A percentile compares a stretch with the other conserved stretches of the same genome.
phyloP scores from a whole-genome alignment of 37 sponge, comb jelly and placozoan genomes.

The Cladorhizidae sp. region DNA sequence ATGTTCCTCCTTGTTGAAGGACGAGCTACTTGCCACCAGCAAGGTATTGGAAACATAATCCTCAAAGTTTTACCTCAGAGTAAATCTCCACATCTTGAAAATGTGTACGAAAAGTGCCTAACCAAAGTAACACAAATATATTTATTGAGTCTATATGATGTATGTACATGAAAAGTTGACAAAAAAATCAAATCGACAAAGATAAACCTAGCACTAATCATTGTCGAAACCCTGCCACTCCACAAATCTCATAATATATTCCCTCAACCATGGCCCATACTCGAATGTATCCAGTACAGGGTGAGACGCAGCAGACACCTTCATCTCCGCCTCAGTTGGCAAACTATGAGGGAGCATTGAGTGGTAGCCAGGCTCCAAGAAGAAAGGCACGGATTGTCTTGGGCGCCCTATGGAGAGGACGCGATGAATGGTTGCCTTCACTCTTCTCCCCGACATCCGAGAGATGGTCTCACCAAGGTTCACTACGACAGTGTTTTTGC shows the following conservation, averaged over 20 bases:
- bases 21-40: too few species aligned
- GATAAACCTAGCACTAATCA: neutral
- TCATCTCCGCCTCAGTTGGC: neutral
- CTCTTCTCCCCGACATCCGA: constrained; percentile 1
- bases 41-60: too few species aligned
- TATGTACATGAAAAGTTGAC: too few species aligned
- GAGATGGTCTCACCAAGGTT: constrained; percentile 15
- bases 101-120: too few species aligned
- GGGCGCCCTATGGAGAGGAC: constrained; percentile 15
- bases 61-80: too few species aligned
- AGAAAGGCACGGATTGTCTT: constrained; percentile 26
- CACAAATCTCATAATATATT: constrained; percentile 11
- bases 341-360: neutral
- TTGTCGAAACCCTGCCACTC: neutral
- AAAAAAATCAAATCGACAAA: neutral
- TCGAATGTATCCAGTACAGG: neutral
- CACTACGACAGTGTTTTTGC: constrained; percentile 2
- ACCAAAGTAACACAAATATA: too few species aligned
- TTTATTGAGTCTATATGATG: too few species aligned
- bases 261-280: constrained; percentile 8
- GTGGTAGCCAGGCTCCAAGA: constrained; percentile 13
- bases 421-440: constrained; percentile 27
- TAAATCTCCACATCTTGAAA: too few species aligned
- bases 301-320: neutral
- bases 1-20: too few species aligned